These are phyloP conservation scores for Teleopsis dalmanni DNA, from an alignment of 1,140 invertebrate genomes.

Conservation along the genomic window DNA sequence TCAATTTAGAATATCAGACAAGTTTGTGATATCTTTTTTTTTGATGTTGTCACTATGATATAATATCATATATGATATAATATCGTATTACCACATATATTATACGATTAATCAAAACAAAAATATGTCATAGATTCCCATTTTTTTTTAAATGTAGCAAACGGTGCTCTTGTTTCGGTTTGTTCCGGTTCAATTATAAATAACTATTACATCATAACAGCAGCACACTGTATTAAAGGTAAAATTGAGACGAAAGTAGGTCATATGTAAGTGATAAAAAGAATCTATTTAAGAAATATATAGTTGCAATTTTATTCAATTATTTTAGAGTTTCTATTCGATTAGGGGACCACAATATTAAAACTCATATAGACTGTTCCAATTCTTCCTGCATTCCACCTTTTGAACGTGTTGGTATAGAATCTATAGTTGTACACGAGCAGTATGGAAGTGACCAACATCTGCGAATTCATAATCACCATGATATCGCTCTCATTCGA, in stretches of 20 bases:
- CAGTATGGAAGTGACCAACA: constrained; percentile 12
- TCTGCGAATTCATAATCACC: constrained; percentile 11
- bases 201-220: constrained; percentile 54
- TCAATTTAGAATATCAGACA: constrained; percentile 48
- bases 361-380: constrained; percentile 39
- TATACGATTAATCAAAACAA: too few species aligned
- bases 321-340: constrained; percentile 27
- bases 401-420: constrained; percentile 10
- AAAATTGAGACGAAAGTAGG: constrained; percentile 41
- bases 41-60: background rate
- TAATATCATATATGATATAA: too few species aligned
- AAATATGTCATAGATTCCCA: background rate
- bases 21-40: constrained; percentile 2
- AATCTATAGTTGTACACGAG: constrained; percentile 36
- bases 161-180: constrained; percentile 10
- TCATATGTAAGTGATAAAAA: constrained; percentile 42
- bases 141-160: constrained; percentile 3
- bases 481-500: constrained; percentile 46
- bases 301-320: background rate
- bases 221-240: constrained; percentile 55
- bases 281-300: background rate
- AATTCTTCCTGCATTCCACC: constrained; percentile 15
- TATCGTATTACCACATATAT: too few species aligned
- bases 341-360: constrained; percentile 45
- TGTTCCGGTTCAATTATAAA: constrained; percentile 49